phyloP scores from a whole-genome alignment of 2,113 vertebrate genomes.

The Trogon melanurus region DNA sequence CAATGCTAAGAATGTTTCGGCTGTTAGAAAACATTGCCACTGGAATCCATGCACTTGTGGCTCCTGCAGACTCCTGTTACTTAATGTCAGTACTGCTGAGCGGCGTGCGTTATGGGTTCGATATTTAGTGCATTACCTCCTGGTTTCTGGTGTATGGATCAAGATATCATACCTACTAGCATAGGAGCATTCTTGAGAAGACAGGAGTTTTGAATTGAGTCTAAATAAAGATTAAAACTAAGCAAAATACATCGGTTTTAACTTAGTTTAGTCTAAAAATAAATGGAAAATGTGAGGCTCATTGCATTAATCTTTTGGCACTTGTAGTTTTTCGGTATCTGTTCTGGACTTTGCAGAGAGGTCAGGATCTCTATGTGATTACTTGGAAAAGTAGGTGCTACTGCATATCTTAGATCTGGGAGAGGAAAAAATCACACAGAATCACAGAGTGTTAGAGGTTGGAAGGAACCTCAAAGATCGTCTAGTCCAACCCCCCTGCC shows the following conservation, averaged over 20 bases:
- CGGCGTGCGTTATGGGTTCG: background rate
- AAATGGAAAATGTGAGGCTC: background rate
- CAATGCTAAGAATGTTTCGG: background rate
- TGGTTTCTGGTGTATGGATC: background rate
- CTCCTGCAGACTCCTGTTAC: background rate
- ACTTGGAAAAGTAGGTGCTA: background rate
- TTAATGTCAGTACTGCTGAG: background rate
- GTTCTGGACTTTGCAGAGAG: background rate
- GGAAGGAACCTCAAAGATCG: no score
- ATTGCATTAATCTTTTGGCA: background rate
- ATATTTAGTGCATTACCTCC: background rate
- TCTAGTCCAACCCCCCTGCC: no score
- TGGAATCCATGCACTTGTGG: background rate
- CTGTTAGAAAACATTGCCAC: background rate
- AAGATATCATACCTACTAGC: background rate
- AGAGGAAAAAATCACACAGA: background rate
- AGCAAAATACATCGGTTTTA: background rate
- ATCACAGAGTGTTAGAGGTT: no score
- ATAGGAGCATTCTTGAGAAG: background rate
- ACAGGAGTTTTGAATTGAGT: background rate
- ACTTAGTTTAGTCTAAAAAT: background rate
- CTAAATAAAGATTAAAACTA: background rate
- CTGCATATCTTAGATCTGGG: background rate
- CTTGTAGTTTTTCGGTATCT: background rate
- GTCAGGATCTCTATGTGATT: background rate